These are phyloP conservation scores for Callipepla californica DNA, from an alignment of 2,113 vertebrate species.

Conservation along the genomic window DNA sequence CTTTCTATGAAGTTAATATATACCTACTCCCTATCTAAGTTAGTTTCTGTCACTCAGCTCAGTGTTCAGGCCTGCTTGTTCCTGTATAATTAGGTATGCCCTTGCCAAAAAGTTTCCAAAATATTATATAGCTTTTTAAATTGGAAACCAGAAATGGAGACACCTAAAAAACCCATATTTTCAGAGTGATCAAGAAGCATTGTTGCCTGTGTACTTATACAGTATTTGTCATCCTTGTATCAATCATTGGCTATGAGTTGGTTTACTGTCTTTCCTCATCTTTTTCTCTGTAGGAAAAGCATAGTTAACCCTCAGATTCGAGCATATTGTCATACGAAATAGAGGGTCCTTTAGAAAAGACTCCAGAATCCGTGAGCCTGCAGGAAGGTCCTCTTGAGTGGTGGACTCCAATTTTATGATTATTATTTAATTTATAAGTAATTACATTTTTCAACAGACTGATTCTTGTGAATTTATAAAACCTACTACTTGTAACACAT, in stretches of 20 bases:
- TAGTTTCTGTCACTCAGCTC: neutral
- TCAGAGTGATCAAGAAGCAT: neutral
- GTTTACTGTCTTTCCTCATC: neutral
- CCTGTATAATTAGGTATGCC: neutral
- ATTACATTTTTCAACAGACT: neutral
- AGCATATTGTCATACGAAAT: neutral
- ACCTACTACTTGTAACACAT: neutral
- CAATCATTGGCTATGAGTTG: neutral
- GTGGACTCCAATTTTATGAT: neutral
- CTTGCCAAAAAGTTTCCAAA: neutral
- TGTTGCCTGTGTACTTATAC: neutral
- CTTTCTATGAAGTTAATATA: neutral
- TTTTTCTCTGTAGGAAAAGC: neutral
- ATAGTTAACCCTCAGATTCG: neutral
- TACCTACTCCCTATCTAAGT: neutral
- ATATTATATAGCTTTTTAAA: neutral
- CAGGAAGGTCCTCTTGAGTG: neutral
- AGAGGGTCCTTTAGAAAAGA: neutral
- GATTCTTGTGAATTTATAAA: neutral
- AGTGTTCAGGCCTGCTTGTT: neutral
- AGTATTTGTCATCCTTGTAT: neutral
- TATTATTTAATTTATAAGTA: neutral
- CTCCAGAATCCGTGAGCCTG: neutral
- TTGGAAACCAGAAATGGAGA: neutral
- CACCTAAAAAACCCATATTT: neutral